Conservation (phyloP, 1,140 invertebrate genomes). For the Delia radicum region DNA sequence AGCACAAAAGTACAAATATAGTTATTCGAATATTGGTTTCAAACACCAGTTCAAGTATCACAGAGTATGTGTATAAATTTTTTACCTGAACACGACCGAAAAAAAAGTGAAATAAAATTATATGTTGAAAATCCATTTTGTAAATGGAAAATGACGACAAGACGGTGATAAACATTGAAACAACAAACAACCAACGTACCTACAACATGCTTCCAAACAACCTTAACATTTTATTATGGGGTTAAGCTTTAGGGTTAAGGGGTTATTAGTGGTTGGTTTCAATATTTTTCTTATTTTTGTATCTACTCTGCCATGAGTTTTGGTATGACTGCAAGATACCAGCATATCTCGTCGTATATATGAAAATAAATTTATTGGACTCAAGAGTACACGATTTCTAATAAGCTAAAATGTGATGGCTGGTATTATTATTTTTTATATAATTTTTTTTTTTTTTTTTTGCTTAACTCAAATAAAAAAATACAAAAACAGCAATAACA, state of each 20-base stretch:
- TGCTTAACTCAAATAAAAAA: neutral
- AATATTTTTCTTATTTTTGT: no score
- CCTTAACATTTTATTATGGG: neutral
- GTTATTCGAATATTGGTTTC: neutral
- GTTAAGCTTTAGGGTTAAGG: neutral
- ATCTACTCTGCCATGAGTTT: neutral
- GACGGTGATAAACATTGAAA: constrained; percentile 21
- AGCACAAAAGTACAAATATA: neutral
- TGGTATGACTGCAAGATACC: neutral
- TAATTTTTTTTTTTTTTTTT: neutral
- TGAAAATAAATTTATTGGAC: constrained; percentile 47
- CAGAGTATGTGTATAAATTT: neutral
- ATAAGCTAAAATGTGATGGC: constrained; percentile 25
- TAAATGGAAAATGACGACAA: constrained; percentile 26
- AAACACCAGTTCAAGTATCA: neutral
- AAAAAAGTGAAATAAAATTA: neutral
- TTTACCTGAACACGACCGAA: neutral
- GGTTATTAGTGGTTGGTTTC: neutral
- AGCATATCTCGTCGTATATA: neutral
- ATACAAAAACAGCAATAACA: neutral
- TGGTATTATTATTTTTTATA: neutral
- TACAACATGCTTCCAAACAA: neutral
- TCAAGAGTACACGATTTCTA: constrained; percentile 34
- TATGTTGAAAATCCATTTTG: constrained; percentile 25
- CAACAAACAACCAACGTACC: constrained; percentile 26